Conservation (phyloP, 2,113 vertebrate species). For the Vombatus ursinus region DNA sequence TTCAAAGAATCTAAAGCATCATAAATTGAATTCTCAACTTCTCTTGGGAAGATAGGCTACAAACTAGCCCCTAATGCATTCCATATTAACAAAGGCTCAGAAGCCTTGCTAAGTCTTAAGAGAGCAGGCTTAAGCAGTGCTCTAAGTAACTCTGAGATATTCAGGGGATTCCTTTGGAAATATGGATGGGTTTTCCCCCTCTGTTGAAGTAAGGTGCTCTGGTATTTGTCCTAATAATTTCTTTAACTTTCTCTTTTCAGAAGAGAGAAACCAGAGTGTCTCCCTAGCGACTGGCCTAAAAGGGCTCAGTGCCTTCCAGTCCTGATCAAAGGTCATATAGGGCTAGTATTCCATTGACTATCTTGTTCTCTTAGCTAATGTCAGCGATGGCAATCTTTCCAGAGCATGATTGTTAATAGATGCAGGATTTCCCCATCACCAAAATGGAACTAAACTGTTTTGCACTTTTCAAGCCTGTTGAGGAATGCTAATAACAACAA, state of each 20-base stretch:
- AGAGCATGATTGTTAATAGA: not conserved
- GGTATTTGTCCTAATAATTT: not conserved
- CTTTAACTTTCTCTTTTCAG: not conserved
- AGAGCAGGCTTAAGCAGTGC: not conserved
- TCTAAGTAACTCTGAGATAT: not conserved
- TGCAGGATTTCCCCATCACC: not conserved
- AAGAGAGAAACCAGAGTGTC: not conserved
- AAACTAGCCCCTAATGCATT: not conserved
- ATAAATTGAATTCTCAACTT: not conserved
- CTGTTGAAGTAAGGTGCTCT: not conserved
- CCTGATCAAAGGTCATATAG: not conserved
- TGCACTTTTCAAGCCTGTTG: not conserved
- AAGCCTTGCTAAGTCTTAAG: not conserved
- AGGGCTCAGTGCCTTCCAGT: not conserved
- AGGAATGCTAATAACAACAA: not conserved
- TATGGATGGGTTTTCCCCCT: not conserved
- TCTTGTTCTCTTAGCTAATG: not conserved
- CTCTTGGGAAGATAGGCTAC: not conserved
- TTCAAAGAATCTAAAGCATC: not conserved
- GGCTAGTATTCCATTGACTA: not conserved
- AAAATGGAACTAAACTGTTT: not conserved
- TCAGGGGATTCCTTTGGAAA: not conserved
- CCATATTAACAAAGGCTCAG: not conserved
- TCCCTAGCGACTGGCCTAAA: not conserved
- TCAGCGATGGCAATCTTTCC: not conserved